These are phyloP conservation scores for Sitta carolinensis DNA, from an alignment of 2,797 vertebrate genomes.

Conservation along the genomic window DNA sequence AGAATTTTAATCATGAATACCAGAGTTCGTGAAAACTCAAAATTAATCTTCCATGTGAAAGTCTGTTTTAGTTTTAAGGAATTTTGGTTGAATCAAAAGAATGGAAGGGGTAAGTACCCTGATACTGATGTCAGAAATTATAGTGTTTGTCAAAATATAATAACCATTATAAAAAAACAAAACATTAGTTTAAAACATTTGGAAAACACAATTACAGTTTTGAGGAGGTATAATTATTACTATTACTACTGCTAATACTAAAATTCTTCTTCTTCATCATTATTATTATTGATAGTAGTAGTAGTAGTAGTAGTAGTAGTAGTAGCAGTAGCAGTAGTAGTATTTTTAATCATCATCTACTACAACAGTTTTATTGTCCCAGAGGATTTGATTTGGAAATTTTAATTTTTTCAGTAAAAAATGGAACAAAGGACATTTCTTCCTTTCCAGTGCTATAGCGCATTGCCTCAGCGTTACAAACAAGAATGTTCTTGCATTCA, in stretches of 20 bases:
- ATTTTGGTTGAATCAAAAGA: not conserved
- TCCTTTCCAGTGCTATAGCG: not conserved
- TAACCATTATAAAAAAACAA: not conserved
- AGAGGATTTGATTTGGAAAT: not conserved
- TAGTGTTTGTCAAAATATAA: not conserved
- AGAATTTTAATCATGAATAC: not conserved
- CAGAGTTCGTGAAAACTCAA: not conserved
- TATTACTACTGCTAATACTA: not conserved
- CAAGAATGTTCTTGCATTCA: not conserved
- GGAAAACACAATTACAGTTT: not conserved
- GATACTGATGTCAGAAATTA: not conserved
- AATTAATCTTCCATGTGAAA: not conserved
- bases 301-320: too few relatives aligned
- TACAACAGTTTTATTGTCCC: not conserved
- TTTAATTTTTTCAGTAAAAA: not conserved
- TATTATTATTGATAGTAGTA: too few relatives aligned
- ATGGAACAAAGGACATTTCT: not conserved
- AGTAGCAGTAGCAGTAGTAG: too few relatives aligned
- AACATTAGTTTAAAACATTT: not conserved
- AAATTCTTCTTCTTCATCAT: not conserved
- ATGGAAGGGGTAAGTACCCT: not conserved
- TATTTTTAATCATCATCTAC: not conserved
- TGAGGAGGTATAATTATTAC: fast-evolving
- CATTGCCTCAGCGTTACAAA: not conserved
- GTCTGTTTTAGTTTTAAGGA: not conserved